Evolutionary conservation across 30 jellyfish, hydroid and myxozoan genomes (phyloP).

Genomic region (Aurelia aurita): DNA sequence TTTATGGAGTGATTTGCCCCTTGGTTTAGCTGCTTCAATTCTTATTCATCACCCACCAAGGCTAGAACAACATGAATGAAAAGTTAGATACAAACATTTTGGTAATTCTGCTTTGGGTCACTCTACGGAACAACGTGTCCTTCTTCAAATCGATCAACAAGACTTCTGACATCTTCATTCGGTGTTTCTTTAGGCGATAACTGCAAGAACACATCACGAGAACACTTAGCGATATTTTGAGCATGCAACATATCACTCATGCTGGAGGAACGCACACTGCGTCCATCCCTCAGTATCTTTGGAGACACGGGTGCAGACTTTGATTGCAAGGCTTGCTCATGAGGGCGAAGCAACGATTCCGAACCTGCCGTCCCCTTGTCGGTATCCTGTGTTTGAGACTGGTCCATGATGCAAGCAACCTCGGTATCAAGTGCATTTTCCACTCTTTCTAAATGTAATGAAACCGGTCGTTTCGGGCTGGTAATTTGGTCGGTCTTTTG

Average conservation of each 20-base stretch:
- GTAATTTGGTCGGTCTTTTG: background rate
- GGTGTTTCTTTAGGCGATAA: constrained; percentile 33
- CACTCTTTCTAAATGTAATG: background rate
- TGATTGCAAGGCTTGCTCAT: background rate
- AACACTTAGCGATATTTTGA: too few relatives aligned
- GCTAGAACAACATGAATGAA: too few relatives aligned
- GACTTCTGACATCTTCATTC: constrained; percentile 44
- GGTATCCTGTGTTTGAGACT: background rate
- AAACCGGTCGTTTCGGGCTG: background rate
- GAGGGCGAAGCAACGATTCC: background rate
- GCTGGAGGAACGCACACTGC: too few relatives aligned
- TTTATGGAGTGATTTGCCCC: too few relatives aligned
- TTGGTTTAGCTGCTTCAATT: too few relatives aligned
- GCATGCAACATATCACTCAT: too few relatives aligned
- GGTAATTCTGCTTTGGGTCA: too few relatives aligned
- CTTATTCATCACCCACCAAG: too few relatives aligned
- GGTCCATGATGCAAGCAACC: constrained; percentile 8
- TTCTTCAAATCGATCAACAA: constrained; percentile 62
- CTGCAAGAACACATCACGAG: constrained; percentile 14
- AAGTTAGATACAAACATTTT: too few relatives aligned
- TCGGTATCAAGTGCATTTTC: constrained; percentile 23
- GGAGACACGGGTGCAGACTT: constrained; percentile 32
- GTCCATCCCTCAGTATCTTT: background rate
- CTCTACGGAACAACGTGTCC: background rate
- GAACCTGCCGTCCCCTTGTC: background rate